These are phyloP conservation scores for Diuraphis noxia DNA, from an alignment of 1,140 invertebrate species.

Conservation along the genomic window DNA sequence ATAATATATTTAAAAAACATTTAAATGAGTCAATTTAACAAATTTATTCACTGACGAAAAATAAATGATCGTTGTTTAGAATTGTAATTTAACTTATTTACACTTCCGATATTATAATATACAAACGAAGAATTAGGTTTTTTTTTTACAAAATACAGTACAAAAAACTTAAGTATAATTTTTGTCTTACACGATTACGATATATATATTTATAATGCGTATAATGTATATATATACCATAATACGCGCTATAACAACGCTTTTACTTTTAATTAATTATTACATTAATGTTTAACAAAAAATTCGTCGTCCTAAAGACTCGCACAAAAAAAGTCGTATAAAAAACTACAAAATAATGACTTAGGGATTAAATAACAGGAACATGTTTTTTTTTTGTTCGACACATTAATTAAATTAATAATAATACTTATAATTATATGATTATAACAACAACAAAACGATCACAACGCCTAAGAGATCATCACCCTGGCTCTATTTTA, in stretches of 20 bases:
- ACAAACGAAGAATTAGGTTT: slow-evolving; percentile 46
- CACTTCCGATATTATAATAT: slow-evolving; percentile 47
- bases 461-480: slow-evolving; percentile 53
- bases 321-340: slow-evolving; percentile 45
- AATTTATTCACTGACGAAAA: slow-evolving; percentile 51
- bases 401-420: slow-evolving; percentile 29
- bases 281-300: slow-evolving; percentile 34
- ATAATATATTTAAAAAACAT: slow-evolving; percentile 52
- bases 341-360: slow-evolving; percentile 53
- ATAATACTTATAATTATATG: slow-evolving; percentile 52
- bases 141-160: slow-evolving; percentile 52
- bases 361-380: slow-evolving; percentile 53
- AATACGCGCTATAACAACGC: slow-evolving; percentile 5
- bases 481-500: slow-evolving; percentile 45
- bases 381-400: slow-evolving; percentile 52
- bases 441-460: slow-evolving; percentile 53
- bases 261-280: slow-evolving; percentile 38
- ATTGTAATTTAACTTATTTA: slow-evolving; percentile 47
- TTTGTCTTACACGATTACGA: slow-evolving; percentile 31
- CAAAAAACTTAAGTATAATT: slow-evolving; percentile 53
- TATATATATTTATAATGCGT: not conserved
- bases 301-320: slow-evolving; percentile 52
- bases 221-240: not conserved
- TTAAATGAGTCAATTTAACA: slow-evolving; percentile 51
- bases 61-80: slow-evolving; percentile 53